These are phyloP conservation scores for Leptopterna dolabrata DNA, from an alignment of 2,888 invertebrate genomes.

Conservation along the genomic window DNA sequence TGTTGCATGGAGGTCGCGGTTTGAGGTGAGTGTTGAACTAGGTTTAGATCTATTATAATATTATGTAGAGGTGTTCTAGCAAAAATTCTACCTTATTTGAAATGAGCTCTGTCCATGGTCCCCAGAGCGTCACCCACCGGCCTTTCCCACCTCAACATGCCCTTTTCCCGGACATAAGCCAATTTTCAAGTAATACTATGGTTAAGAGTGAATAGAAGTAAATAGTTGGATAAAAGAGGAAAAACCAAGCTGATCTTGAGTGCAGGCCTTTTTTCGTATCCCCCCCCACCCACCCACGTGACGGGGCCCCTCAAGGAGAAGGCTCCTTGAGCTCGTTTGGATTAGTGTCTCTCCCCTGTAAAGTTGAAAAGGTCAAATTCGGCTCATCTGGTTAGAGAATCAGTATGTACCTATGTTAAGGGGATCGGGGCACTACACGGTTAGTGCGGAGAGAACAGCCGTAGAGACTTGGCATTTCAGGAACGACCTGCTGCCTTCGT, in stretches of 20 bases:
- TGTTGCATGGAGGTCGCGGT: too few species aligned
- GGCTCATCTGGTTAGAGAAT: conserved; percentile 34
- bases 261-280: neutral
- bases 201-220: neutral
- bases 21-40: too few species aligned
- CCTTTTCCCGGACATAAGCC: neutral
- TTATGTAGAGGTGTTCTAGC: too few species aligned
- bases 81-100: too few species aligned
- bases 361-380: conserved; percentile 40
- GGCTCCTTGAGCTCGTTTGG: neutral
- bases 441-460: neutral
- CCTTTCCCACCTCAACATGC: neutral
- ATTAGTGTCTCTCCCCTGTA: neutral
- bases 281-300: neutral
- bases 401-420: neutral
- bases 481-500: neutral
- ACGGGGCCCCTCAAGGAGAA: neutral
- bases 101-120: too few species aligned
- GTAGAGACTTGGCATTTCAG: conserved; percentile 14
- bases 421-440: neutral
- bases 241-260: neutral
- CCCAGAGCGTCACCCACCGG: too few species aligned
- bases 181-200: neutral
- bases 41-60: too few species aligned
- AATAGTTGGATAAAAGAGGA: neutral